These are phyloP conservation scores for Scrobipalpa atriplicella DNA, from an alignment of 2,888 invertebrate species.

Conservation along the genomic window DNA sequence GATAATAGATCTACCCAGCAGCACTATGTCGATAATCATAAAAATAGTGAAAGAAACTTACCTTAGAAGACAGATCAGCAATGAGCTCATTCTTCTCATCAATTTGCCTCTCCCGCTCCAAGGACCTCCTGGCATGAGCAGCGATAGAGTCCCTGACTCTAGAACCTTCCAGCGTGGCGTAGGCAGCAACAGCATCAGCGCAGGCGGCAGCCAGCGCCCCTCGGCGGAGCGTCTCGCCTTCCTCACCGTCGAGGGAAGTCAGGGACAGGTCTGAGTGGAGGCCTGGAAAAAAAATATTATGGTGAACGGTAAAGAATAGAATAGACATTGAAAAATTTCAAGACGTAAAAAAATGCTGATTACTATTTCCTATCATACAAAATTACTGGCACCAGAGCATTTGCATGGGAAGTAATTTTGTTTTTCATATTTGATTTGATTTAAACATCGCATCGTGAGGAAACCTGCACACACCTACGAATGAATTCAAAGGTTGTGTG, in stretches of 20 bases:
- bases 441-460: too few relatives aligned
- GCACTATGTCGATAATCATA: background rate
- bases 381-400: too few relatives aligned
- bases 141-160: slow-evolving; percentile 90
- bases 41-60: slow-evolving; percentile 54
- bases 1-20: background rate
- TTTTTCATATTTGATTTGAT: too few relatives aligned
- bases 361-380: too few relatives aligned
- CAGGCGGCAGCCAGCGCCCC: slow-evolving; percentile 87
- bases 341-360: too few relatives aligned
- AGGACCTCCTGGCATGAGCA: slow-evolving; percentile 88
- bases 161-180: slow-evolving; percentile 89
- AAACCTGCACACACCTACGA: too few relatives aligned
- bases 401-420: too few relatives aligned
- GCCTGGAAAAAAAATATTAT: slow-evolving; percentile 64
- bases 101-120: slow-evolving; percentile 91
- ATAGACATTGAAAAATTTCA: too few relatives aligned
- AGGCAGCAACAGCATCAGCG: slow-evolving; percentile 88
- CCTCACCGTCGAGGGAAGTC: slow-evolving; percentile 82
- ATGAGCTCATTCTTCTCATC: slow-evolving; percentile 90
- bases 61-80: slow-evolving; percentile 91
- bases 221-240: slow-evolving; percentile 81
- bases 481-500: too few relatives aligned
- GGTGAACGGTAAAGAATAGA: too few relatives aligned
- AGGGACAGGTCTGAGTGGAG: slow-evolving; percentile 87